A percentile compares a stretch with the other conserved stretches of the same genome.
phyloP scores from a whole-genome alignment of 2,113 vertebrate genomes.

The Sciurus niger region DNA sequence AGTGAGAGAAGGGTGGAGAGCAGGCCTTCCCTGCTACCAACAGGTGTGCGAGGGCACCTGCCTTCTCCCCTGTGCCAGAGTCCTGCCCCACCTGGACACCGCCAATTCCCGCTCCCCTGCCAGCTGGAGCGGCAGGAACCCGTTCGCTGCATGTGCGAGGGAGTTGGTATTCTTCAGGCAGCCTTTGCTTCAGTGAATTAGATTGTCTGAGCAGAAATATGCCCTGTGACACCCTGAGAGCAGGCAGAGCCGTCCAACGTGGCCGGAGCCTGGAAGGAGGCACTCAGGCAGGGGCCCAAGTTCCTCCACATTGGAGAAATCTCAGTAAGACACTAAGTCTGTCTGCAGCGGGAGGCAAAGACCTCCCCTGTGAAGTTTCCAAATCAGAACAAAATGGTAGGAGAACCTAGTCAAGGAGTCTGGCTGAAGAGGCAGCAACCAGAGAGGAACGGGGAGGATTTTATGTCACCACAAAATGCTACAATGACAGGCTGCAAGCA shows the following conservation, averaged over 20 bases:
- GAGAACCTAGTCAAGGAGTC: not conserved
- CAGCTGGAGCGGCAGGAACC: not conserved
- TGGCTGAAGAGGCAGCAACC: not conserved
- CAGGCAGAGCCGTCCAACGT: not conserved
- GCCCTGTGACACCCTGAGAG: not conserved
- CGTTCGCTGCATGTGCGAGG: not conserved
- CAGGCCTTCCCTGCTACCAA: not conserved
- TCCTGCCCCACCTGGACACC: not conserved
- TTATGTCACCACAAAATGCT: not conserved
- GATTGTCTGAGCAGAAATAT: not conserved
- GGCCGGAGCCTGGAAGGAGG: not conserved
- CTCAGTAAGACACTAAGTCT: rapidly evolving
- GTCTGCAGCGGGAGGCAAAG: not conserved
- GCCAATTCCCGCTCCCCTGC: not conserved
- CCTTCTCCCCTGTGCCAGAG: not conserved
- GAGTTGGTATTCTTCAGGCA: constrained; percentile 15
- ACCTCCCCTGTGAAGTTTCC: not conserved
- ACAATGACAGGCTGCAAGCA: too few relatives aligned
- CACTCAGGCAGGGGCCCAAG: not conserved
- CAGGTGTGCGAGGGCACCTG: not conserved
- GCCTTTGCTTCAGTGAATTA: constrained; percentile 67
- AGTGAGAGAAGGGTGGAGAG: not conserved
- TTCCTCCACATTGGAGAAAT: not conserved
- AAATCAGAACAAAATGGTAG: not conserved
- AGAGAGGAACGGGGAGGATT: not conserved